Evolutionary conservation across 2,888 invertebrate genomes (phyloP).

Genomic region (Diloba caeruleocephala): DNA sequence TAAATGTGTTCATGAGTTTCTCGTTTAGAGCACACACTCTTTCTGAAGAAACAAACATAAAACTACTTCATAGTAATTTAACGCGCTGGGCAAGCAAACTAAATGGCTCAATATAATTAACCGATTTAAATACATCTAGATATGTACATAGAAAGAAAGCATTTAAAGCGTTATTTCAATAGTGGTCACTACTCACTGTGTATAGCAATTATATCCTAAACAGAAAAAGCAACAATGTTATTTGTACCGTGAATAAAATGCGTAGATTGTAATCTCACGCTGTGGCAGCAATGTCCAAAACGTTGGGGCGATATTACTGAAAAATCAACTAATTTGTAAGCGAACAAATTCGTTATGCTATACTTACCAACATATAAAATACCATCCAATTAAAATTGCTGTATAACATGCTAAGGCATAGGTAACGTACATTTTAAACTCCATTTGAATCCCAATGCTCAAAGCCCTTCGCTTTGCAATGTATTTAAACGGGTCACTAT

Average conservation of each 20-base stretch:
- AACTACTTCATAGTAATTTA: background rate
- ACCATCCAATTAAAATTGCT: constrained; percentile 4
- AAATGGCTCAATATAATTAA: constrained; percentile 8
- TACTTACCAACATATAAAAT: background rate
- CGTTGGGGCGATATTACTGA: constrained; percentile 9
- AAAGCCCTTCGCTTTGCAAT: no score
- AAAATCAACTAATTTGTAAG: constrained; percentile 28
- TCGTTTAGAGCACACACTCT: constrained; percentile 3
- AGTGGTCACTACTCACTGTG: constrained; percentile 5
- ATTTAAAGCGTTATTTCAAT: no score
- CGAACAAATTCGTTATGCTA: background rate
- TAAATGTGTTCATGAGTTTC: no score
- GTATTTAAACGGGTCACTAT: no score
- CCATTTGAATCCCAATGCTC: background rate
- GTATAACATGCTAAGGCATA: constrained; percentile 7
- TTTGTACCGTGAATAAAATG: constrained; percentile 21
- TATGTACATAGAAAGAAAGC: no score
- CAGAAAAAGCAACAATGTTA: constrained; percentile 3
- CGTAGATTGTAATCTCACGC: constrained; percentile 28
- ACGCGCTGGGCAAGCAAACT: background rate
- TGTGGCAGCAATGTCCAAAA: background rate
- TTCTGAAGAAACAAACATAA: constrained; percentile 8
- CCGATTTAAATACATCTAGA: background rate
- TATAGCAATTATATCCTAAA: background rate
- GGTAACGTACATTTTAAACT: constrained; percentile 10